Evolutionary conservation across 2,797 vertebrate genomes (phyloP), one percentile per base, ranked within the genome.

Genomic region (Scolopax bukidnonensis): DNA sequence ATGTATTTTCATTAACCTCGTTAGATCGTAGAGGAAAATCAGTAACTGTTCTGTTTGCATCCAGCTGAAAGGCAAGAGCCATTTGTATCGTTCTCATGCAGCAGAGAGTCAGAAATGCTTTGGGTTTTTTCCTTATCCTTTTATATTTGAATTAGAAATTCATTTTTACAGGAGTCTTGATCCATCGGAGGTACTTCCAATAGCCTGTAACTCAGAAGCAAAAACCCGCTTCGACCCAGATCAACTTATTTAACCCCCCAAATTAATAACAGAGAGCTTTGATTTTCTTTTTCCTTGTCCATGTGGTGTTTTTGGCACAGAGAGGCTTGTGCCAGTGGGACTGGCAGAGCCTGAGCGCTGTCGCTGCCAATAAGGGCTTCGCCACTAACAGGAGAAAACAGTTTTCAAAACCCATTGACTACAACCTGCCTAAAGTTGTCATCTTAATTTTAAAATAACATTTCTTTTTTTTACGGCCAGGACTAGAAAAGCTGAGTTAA

Each of bases 381-480:
- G 51, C 4, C n/a, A 23, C 64, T 85, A 61, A 83, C 38, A 10
- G 0, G 3, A 54, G 56, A 60, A 32, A 80, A 43, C 87, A 33
- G 40, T 77, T 85, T 65, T 86, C 95, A 77, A 81, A 95, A 57
- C 2, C 41, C 68, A 74, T 63, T 56, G 80, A 57, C 80, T 53
- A 7, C 89, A 57, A 24, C 91, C 93, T 94, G 89, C 78, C 77
- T 86, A 17, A n/a, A 80, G n/a, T 4, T 80, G 89, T 84, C 92
- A 86, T 51, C 59, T 64, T 61, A 0, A 21, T 43, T 83, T 73
- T 24, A 48, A 40, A 41, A 15, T 16, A 25, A 25, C 41, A 7
- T 54, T 24, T 38, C 2, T 36, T 36, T 36, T 47, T 59, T 10
- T 43, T 75, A n/a, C 74, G 75, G 75, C 59, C 65, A 48, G 61